Percentiles rank a stretch among this genome's conserved stretches.
phyloP scores from a whole-genome alignment of 1,140 invertebrate species.

The Acromyrmex echinatior region DNA sequence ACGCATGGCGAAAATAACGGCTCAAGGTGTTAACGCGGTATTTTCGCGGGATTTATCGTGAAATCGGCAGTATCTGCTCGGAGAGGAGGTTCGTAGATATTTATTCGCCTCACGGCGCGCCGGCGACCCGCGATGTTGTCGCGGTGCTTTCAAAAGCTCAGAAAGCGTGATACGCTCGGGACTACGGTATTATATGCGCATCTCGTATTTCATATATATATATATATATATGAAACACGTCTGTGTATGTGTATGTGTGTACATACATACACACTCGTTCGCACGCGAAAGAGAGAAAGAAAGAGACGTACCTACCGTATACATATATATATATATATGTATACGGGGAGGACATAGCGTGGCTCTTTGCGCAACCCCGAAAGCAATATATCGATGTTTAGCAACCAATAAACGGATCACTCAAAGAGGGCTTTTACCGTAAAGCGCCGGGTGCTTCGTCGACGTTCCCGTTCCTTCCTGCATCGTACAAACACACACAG shows the following conservation, averaged over 20 bases:
- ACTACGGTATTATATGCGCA: conserved; percentile 63
- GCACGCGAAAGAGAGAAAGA: conserved; percentile 63
- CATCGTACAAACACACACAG: conserved; percentile 55
- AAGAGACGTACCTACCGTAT: conserved; percentile 56
- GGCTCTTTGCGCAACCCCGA: conserved; percentile 82
- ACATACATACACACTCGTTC: conserved; percentile 27
- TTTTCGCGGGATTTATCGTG: conserved; percentile 50
- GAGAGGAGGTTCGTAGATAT: conserved; percentile 47
- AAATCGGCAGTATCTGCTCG: conserved; percentile 30
- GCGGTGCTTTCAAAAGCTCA: conserved; percentile 83
- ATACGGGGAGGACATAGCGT: conserved; percentile 74
- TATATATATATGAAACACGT: background rate
- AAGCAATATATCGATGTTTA: conserved; percentile 87
- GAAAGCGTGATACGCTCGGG: conserved; percentile 68
- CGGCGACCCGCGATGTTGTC: conserved; percentile 23
- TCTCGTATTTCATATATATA: background rate
- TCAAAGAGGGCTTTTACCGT: conserved; percentile 86
- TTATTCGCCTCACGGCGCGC: conserved; percentile 66
- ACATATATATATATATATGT: conserved; percentile 53
- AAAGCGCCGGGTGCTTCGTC: conserved; percentile 81
- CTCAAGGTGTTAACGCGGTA: conserved; percentile 42
- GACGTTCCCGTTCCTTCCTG: conserved; percentile 73
- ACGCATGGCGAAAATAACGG: conserved; percentile 33
- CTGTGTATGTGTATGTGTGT: background rate
- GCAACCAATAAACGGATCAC: conserved; percentile 87